Evolutionary conservation across 2,797 vertebrate species (phyloP).

Genomic region (Lutjanus campechanus): DNA sequence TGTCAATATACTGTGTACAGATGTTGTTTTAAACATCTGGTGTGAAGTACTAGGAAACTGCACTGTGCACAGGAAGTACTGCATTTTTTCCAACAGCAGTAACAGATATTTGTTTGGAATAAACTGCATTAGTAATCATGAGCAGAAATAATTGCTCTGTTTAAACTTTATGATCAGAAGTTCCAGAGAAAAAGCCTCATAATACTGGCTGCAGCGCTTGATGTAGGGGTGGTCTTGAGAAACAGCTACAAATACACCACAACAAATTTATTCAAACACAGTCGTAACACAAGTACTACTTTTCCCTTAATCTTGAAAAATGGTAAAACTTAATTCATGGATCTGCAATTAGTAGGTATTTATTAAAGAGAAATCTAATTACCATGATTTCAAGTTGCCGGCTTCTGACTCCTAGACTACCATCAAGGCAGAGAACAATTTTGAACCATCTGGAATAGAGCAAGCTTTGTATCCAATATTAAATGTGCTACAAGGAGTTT

Average conservation of each 20-base stretch:
- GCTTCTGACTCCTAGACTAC: background rate
- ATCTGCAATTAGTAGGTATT: conserved; percentile 1
- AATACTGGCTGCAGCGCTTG: background rate
- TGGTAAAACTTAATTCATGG: background rate
- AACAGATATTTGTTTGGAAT: conserved; percentile 2
- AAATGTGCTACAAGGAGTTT: no score
- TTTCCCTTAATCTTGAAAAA: background rate
- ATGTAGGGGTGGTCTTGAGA: background rate
- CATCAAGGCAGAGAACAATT: conserved; percentile 5
- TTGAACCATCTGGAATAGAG: conserved; percentile 7
- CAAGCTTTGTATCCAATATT: background rate
- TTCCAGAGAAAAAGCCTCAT: background rate
- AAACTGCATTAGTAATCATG: background rate
- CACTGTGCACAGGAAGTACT: background rate
- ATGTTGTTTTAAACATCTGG: background rate
- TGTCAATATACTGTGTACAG: background rate
- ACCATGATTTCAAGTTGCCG: conserved; percentile 4
- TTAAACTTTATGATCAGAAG: conserved; percentile 12
- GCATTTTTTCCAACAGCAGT: background rate
- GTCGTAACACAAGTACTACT: background rate
- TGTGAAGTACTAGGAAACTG: background rate
- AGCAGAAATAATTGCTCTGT: background rate
- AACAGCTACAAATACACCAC: background rate
- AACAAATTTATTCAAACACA: conserved; percentile 4
- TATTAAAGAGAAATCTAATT: conserved; percentile 1